Base-by-base conservation (phyloP, 1,140 invertebrate species). In the Lepidurus apus region DNA sequence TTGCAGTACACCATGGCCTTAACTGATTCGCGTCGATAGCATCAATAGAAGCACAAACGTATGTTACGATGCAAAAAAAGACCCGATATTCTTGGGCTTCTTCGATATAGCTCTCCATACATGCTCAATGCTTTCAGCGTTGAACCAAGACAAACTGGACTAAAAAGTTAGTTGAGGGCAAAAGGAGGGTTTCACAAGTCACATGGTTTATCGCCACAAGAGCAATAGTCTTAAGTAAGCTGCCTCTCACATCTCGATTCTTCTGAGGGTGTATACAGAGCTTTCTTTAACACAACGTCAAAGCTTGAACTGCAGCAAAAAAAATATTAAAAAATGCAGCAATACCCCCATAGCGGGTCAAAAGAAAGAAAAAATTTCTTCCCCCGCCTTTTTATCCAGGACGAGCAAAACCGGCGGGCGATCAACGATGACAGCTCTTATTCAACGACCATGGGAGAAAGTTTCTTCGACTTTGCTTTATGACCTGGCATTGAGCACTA, bases 381-480 rank as follows among this genome's bases (percentile, higher is more conserved):
- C n/a, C 53, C 21, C 21, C 21, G 53, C 17, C 34, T 34, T 34
- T 34, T 34, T 34, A 34, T 34, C 2, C 53, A 65, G 53, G 53
- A 65, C 17, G 53, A 65, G 53, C 53, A 65, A 65, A 65, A 65
- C 53, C 53, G 53, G 53, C 53, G 7, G 53, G 9, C 53, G 53
- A 65, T 65, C 53, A 65, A 65, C 53, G 53, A 65, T 65, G 53
- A 65, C 53, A 65, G 53, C 53, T 65, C 53, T 65, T 65, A 65
- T 65, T 65, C 53, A 65, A 65, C 53, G 5, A 21, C 17, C 53
- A 65, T 65, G 21, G 53, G n/a, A 65, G 53, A 17, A 65, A 65
- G 53, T 65, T 65, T 17, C 53, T 65, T 65, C 53, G 53, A 65
- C 53, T 65, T 65, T 65, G 53, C 53, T 65, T 65, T 65, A 65